Conservation (phyloP, 2,888 invertebrate genomes). For the Trilocha varians region DNA sequence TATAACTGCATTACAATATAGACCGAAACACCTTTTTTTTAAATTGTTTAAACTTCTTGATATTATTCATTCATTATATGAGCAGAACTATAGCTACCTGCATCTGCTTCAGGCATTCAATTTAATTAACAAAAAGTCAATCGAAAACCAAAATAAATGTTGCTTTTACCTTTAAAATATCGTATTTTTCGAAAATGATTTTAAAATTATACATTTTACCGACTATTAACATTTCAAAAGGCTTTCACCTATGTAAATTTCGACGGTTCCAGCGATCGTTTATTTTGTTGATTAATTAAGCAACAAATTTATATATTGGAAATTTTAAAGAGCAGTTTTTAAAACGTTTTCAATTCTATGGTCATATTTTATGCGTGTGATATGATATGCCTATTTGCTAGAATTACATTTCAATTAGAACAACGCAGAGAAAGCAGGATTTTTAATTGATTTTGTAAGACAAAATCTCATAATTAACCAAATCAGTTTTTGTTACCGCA, state of each 20-base stretch:
- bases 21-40: no score
- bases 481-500: no score
- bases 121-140: background rate
- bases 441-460: no score
- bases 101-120: no score
- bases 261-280: background rate
- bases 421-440: no score
- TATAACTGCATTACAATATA: no score
- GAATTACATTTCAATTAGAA: background rate
- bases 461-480: no score
- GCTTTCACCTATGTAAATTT: background rate
- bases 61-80: no score
- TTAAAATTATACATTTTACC: background rate
- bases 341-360: background rate
- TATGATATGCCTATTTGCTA: background rate
- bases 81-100: no score
- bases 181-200: background rate
- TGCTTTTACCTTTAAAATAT: background rate
- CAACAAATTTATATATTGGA: no score
- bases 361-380: background rate
- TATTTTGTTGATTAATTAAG: conserved; percentile 5
- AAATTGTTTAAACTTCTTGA: no score
- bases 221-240: background rate
- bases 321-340: no score
- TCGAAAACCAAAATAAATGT: background rate